Evolutionary conservation across 2,888 invertebrate species (phyloP).

Genomic region (Leptinotarsa haldemani): DNA sequence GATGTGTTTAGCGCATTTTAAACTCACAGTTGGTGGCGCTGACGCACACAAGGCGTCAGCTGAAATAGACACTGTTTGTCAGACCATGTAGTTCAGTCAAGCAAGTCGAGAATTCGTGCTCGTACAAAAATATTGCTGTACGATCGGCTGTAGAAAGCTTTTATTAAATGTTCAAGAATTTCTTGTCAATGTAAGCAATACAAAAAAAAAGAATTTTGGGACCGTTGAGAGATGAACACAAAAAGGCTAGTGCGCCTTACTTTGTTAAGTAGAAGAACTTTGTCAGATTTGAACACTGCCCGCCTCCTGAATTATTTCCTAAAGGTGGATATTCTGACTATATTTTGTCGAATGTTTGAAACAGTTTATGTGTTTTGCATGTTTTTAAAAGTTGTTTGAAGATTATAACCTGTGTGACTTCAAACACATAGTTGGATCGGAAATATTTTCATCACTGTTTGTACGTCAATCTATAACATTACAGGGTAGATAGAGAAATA

Average conservation of each 20-base stretch:
- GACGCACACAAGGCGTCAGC: background rate
- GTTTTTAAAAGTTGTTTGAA: too few relatives aligned
- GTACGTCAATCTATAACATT: too few relatives aligned
- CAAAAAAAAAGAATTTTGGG: background rate
- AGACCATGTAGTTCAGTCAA: background rate
- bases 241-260: background rate
- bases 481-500: too few relatives aligned
- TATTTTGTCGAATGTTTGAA: background rate
- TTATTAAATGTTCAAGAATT: background rate
- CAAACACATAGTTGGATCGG: too few relatives aligned
- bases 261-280: background rate
- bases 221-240: background rate
- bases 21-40: background rate
- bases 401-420: too few relatives aligned
- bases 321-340: background rate
- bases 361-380: background rate
- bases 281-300: background rate
- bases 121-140: background rate
- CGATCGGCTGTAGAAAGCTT: background rate
- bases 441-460: too few relatives aligned
- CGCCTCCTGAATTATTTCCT: background rate
- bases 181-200: background rate
- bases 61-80: background rate
- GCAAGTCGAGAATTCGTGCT: background rate
- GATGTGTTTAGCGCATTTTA: background rate